Base-by-base conservation (phyloP, 2,797 vertebrate genomes). In the Leontopithecus rosalia region DNA sequence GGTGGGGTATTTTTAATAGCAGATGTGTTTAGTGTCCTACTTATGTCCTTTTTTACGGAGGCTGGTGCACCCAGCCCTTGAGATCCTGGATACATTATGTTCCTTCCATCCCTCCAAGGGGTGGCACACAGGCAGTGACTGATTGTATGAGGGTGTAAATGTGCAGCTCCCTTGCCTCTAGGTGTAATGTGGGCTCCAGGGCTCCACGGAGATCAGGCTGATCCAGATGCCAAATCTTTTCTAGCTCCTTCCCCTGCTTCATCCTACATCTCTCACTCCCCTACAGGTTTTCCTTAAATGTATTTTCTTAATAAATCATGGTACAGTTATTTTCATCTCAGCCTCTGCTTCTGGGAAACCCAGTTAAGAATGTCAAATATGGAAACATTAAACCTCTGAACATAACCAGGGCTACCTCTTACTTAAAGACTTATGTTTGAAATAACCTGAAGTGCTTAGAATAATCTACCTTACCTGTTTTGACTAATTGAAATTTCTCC, bases 401-500 rank as follows among this genome's bases (percentile, higher is more conserved):
- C 33, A 48, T 48, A 83, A 22, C 2, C 79, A 1, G 48, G 41
- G n/a, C 64, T 95, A 28, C 77, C 92, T 22, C 13, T 92, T 58
- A 17, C 30, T 84, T 50, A 93, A 1, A 73, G 46, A 46, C 55
- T 95, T 17, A 70, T 79, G n/a, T 22, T 73, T 67, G 52, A 70
- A 92, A 90, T 96, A 26, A 91, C 33, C 22, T 94, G 36, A 20
- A 1, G 0, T 36, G 11, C 80, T 61, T 36, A 86, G 89, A 91
- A 75, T 57, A 67, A 72, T 50, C 93, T 73, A 26, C 83, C 6
- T 88, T 70, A 30, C 28, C 46, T 48, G 96, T 95, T 97, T 43
- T 41, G 17, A n/a, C 15, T 41, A 76, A 43, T 36, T 87, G 41
- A 80, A 75, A 83, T 87, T 93, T 91, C 58, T 95, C 41, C 39